A percentile compares a stretch with the other conserved stretches of the same genome.
Conservation (phyloP, 2,888 invertebrate species). For the Urechis unicinctus region DNA sequence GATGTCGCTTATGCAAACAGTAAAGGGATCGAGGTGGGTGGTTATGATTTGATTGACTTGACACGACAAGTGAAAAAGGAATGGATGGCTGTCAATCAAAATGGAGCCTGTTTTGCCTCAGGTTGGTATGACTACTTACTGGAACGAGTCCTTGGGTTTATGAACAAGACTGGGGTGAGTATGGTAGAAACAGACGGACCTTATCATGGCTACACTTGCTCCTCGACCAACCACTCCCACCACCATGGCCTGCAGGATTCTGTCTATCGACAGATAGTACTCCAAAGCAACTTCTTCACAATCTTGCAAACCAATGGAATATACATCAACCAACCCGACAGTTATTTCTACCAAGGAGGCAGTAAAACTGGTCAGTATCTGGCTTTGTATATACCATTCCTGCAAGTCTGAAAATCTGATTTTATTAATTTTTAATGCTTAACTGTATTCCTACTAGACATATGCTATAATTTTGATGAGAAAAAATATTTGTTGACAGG, state of each 20-base stretch:
- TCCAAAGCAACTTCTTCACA: constrained; percentile 11
- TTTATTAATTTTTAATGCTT: no score
- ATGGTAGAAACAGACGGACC: constrained; percentile 23
- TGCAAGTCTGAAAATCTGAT: no score
- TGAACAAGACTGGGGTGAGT: constrained; percentile 19
- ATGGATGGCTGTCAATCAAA: constrained; percentile 16
- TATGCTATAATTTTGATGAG: no score
- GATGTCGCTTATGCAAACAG: constrained; percentile 17
- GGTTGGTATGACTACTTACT: constrained; percentile 21
- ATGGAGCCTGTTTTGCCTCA: constrained; percentile 18
- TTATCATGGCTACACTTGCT: constrained; percentile 19
- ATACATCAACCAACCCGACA: constrained; percentile 23
- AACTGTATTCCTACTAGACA: no score
- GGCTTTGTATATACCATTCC: not conserved
- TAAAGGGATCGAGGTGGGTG: constrained; percentile 22
- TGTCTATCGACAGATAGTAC: constrained; percentile 15
- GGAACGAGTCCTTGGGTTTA: constrained; percentile 9
- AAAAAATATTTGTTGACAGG: no score
- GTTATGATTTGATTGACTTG: constrained; percentile 21
- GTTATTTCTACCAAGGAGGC: constrained; percentile 23
- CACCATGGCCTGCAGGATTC: no score
- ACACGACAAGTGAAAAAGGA: constrained; percentile 7
- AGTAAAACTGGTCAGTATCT: constrained; percentile 18
- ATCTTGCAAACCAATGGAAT: constrained; percentile 10
- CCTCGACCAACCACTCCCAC: constrained; percentile 16